These are phyloP conservation scores for Rosalia funebris DNA, from an alignment of 2,888 invertebrate species.

Conservation along the genomic window DNA sequence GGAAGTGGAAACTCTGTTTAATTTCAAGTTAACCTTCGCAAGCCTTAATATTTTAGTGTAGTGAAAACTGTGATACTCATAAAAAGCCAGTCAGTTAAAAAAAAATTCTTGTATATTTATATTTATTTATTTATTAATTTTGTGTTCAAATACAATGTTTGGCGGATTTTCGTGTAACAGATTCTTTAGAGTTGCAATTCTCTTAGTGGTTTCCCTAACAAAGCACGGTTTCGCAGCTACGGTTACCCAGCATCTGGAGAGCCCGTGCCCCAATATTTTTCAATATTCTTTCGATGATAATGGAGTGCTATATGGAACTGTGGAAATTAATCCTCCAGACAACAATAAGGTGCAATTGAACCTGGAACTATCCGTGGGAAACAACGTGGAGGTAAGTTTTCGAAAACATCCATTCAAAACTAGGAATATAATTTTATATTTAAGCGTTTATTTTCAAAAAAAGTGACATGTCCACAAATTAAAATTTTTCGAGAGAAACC, in stretches of 20 bases:
- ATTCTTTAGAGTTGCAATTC: not conserved
- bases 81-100: too few species aligned
- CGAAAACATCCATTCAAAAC: too few species aligned
- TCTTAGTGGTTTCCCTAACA: not conserved
- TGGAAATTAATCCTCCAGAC: conserved; percentile 57
- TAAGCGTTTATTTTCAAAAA: too few species aligned
- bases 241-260: conserved; percentile 44
- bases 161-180: not conserved
- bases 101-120: not conserved
- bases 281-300: conserved; percentile 62
- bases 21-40: too few species aligned
- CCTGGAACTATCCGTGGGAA: conserved; percentile 58
- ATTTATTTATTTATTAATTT: conserved; percentile 20
- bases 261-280: conserved; percentile 61
- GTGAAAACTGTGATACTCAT: not conserved
- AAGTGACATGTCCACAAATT: too few species aligned
- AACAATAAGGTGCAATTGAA: conserved; percentile 51
- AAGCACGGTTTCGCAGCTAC: conserved; percentile 17
- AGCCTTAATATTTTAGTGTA: not conserved
- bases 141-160: not conserved
- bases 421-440: too few species aligned
- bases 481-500: too few species aligned
- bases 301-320: conserved; percentile 62
- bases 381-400: conserved; percentile 53
- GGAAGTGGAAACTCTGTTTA: too few species aligned